A percentile compares a stretch with the other conserved stretches of the same genome.
Conservation (phyloP, 2,797 vertebrate species). For the Nannoperca australis region DNA sequence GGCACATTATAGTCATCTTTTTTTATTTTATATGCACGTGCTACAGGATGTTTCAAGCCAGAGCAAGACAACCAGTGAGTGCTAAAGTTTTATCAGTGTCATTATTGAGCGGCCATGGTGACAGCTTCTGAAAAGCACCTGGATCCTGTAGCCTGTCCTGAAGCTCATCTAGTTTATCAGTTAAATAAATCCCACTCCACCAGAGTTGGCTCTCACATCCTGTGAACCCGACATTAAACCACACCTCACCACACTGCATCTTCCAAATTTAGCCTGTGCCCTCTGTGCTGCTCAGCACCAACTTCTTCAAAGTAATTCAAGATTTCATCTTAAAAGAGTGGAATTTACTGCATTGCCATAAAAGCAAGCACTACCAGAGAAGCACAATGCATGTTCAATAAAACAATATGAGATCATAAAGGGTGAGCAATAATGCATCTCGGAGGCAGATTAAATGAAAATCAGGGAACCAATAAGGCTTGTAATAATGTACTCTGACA, state of each 20-base stretch:
- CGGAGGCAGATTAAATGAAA: conserved; percentile 87
- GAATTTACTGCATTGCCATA: conserved; percentile 84
- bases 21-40: not conserved
- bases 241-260: conserved; percentile 22
- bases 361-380: conserved; percentile 82
- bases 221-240: conserved; percentile 43
- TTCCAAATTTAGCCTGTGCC: conserved; percentile 60
- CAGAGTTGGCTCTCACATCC: conserved; percentile 29
- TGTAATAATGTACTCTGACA: conserved; percentile 86
- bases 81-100: conserved; percentile 39
- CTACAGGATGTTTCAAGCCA: conserved; percentile 23
- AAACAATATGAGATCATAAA: conserved; percentile 90
- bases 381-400: conserved; percentile 88
- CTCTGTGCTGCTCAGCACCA: conserved; percentile 56
- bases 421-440: conserved; percentile 85
- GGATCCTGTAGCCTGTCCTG: conserved; percentile 44
- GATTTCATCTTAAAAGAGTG: conserved; percentile 81
- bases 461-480: conserved; percentile 89
- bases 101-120: conserved; percentile 46
- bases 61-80: conserved; percentile 19
- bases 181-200: conserved; percentile 53
- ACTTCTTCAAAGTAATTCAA: conserved; percentile 75
- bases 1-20: conserved; percentile 24
- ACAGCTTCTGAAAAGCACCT: conserved; percentile 48
- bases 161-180: conserved; percentile 56